Evolutionary conservation across 37 sponge, comb jelly and placozoan genomes (phyloP), one percentile per base, ranked within the genome.

Genomic region (Crambe crambe): DNA sequence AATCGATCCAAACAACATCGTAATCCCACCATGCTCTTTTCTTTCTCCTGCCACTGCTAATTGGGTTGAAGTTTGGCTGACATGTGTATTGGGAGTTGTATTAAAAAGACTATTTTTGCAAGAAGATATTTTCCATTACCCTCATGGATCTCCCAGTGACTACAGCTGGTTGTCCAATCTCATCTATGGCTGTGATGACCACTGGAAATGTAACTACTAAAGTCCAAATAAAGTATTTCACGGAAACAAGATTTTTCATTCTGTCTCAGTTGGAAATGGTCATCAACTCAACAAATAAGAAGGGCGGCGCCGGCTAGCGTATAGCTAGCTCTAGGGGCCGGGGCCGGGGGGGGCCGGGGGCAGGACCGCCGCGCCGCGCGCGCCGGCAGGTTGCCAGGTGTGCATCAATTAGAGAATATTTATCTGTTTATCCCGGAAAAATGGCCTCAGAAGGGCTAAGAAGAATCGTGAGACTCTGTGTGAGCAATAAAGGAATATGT

Each of bases 1-100:
- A 58, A 26, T 63, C 57, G 27, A 86, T 21, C 87, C 80, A 78
- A 29, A 86, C 87, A 6, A 80, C 38, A 57, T 86, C 87, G 0
- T 66, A 5, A 23, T 44, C 30, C 68, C 68, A 42, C 60, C 12
- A 26, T 37, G 5, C 21, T 2, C 18, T 34, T 23, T 30, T 31
- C 35, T 31, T 65, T 65, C 66, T 65, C 66, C 66, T 20, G 25
- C 31, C 34, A 20, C 56, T 39, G 39, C 12, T 25, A 36, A 29
- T 29, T 12, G 83, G 83, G 56, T 83, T 83, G 18, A 83, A 72
- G 18, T 51, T 63, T 20, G 83, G 83, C 83, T 83, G 51, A 6
- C 6, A n/a, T n/a, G n/a, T n/a, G n/a, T n/a, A n/a, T n/a, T n/a
- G n/a, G n/a, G n/a, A n/a, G n/a, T n/a, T n/a, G n/a, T n/a, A 47